Conservation (phyloP, 2,113 vertebrate genomes). For the Rutilus rutilus region DNA sequence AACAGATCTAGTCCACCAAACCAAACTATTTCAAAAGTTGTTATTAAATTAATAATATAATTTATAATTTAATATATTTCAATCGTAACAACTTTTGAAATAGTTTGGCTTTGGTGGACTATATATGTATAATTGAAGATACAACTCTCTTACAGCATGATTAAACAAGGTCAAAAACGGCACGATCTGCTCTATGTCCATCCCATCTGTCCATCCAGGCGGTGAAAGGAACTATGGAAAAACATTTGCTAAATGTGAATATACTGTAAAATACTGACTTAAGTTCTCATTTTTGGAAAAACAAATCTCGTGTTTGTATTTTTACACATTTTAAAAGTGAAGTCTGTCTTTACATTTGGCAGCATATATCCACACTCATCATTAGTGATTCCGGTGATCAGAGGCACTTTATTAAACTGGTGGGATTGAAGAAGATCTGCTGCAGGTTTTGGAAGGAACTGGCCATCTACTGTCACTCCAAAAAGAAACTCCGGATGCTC, state of each 20-base stretch:
- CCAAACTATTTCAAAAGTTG: too few species aligned
- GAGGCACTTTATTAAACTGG: constrained; percentile 57
- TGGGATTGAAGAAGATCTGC: constrained; percentile 51
- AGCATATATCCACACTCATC: constrained; percentile 58
- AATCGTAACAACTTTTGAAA: too few species aligned
- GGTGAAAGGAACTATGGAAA: constrained; percentile 58
- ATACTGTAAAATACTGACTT: not conserved
- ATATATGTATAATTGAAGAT: not conserved
- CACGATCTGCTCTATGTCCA: constrained; percentile 60
- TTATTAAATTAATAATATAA: too few species aligned
- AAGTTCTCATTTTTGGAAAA: not conserved
- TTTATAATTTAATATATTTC: too few species aligned
- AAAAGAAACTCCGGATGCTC: not conserved
- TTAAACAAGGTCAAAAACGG: constrained; percentile 19
- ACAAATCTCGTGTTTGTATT: not conserved
- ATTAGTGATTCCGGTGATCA: constrained; percentile 57
- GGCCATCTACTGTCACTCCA: constrained; percentile 49
- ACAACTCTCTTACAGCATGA: constrained; percentile 59
- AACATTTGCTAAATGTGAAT: constrained; percentile 1
- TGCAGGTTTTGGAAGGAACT: constrained; percentile 49
- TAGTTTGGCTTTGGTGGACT: too few species aligned
- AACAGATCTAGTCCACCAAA: too few species aligned
- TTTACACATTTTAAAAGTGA: not conserved
- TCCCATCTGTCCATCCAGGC: constrained; percentile 73
- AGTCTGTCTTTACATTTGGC: constrained; percentile 44